Evolutionary conservation across 1,140 invertebrate species (phyloP).

Genomic region (Meloidogyne exigua): DNA sequence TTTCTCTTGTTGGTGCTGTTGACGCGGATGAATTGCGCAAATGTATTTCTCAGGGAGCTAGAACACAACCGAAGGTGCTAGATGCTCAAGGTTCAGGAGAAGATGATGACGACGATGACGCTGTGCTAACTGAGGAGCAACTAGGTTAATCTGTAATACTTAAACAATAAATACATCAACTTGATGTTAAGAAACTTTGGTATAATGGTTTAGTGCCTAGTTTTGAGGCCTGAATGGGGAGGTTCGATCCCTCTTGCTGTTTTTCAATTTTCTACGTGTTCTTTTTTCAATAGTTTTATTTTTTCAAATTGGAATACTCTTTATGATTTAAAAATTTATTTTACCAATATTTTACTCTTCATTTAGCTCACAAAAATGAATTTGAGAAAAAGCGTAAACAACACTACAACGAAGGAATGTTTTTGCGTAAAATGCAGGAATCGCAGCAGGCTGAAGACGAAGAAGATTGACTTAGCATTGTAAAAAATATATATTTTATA

Average conservation of each 20-base stretch:
- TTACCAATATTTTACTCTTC: not conserved
- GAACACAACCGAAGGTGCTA: conserved; percentile 20
- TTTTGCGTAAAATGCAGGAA: conserved; percentile 40
- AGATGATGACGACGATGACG: conserved; percentile 44
- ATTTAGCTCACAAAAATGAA: conserved; percentile 47
- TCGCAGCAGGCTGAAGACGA: conserved; percentile 41
- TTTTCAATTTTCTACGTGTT: not conserved
- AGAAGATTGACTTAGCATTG: conserved; percentile 15
- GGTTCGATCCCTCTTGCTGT: not conserved
- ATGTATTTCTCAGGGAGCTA: conserved; percentile 34
- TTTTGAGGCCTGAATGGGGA: too few species aligned
- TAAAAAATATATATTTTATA: not conserved
- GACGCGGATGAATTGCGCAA: conserved; percentile 57
- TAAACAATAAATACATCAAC: not conserved
- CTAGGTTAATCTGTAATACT: conserved; percentile 21
- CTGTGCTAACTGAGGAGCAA: conserved; percentile 32
- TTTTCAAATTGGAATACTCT: not conserved
- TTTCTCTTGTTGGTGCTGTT: conserved; percentile 59
- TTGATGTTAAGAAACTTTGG: not conserved
- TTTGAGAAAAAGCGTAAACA: conserved; percentile 78
- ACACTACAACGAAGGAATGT: conserved; percentile 83
- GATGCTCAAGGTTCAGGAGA: conserved; percentile 28
- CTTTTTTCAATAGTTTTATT: not conserved
- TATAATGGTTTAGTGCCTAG: not conserved
- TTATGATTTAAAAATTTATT: not conserved